Conservation (phyloP, 2,888 invertebrate species). For the Nebria brevicollis region DNA sequence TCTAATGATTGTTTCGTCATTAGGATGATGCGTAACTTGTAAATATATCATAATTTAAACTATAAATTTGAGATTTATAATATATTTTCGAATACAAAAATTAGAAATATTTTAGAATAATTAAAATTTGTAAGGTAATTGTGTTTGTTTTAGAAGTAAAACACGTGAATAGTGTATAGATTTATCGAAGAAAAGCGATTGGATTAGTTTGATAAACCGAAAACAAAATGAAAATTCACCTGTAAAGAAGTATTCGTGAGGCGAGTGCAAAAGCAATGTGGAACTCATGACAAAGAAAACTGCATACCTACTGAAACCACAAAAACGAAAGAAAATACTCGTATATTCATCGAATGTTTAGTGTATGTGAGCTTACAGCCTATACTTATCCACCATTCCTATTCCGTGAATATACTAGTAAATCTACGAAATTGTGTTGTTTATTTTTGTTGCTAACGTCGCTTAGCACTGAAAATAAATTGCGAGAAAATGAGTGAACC, state of each 20-base stretch:
- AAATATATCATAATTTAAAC: no score
- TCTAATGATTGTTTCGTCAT: no score
- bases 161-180: not conserved
- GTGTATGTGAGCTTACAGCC: not conserved
- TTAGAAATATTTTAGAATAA: no score
- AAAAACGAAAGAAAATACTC: conserved; percentile 35
- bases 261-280: conserved; percentile 13
- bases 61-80: no score
- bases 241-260: not conserved
- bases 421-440: not conserved
- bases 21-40: no score
- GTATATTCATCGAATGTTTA: conserved; percentile 3
- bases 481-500: conserved; percentile 57
- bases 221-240: not conserved
- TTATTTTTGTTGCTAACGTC: not conserved
- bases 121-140: no score
- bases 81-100: no score
- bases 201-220: not conserved
- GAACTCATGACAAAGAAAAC: conserved; percentile 40
- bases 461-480: conserved; percentile 47
- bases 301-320: conserved; percentile 36
- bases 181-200: not conserved
- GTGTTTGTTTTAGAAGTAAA: no score
- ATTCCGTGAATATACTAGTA: not conserved
- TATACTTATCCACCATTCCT: not conserved